Evolutionary conservation across 2,113 vertebrate species (phyloP).

Genomic region (Numenius arquata): DNA sequence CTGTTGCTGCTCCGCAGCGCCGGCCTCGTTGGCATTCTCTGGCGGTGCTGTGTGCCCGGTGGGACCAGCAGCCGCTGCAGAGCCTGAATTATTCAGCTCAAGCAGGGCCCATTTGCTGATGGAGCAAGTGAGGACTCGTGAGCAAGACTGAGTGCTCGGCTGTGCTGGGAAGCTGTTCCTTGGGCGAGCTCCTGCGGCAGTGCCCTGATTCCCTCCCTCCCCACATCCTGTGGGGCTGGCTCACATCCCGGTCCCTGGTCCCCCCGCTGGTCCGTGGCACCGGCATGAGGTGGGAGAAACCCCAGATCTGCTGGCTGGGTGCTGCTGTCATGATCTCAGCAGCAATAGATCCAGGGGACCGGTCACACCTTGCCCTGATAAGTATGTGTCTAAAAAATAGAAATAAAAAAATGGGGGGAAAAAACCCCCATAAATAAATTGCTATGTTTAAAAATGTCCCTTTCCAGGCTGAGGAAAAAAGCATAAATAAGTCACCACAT

Average conservation of each 20-base stretch:
- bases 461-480: not conserved
- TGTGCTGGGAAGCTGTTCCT: not conserved
- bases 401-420: not conserved
- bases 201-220: not conserved
- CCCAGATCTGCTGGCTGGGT: not conserved
- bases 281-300: rapidly evolving
- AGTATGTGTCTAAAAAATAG: not conserved
- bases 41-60: not conserved
- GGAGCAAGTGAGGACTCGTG: not conserved
- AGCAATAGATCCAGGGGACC: not conserved
- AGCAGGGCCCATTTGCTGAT: conserved; percentile 1
- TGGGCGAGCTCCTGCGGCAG: not conserved
- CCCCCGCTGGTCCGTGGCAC: rapidly evolving
- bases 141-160: not conserved
- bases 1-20: not conserved
- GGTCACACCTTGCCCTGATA: not conserved
- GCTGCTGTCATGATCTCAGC: not conserved
- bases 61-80: not conserved
- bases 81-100: conserved; percentile 68
- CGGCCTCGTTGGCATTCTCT: conserved; percentile 42
- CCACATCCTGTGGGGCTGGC: not conserved
- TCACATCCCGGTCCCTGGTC: rapidly evolving
- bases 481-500: not conserved
- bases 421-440: not conserved
- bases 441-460: not conserved